Percentiles rank a stretch among this genome's conserved stretches.
Conservation (phyloP, 2,888 invertebrate species). For the Polyommatus icarus region DNA sequence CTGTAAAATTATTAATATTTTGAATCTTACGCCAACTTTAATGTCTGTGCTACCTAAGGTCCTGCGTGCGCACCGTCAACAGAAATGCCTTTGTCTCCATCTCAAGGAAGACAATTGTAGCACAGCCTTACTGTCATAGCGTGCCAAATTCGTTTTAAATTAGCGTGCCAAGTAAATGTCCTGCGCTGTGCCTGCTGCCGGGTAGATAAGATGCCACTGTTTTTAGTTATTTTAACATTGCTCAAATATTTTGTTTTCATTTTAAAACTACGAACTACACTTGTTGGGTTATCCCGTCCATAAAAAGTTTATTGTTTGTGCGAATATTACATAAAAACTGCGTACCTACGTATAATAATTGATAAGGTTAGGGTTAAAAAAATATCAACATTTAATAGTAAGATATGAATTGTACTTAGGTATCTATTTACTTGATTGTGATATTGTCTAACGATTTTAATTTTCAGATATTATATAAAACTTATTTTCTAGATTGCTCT, state of each 20-base stretch:
- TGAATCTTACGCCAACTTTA: background rate
- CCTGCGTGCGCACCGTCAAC: background rate
- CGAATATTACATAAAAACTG: background rate
- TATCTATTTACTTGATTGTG: background rate
- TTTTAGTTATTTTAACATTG: background rate
- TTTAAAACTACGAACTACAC: slow-evolving; percentile 38
- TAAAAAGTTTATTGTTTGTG: slow-evolving; percentile 22
- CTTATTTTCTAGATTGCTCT: background rate
- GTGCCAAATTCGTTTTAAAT: background rate
- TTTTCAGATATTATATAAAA: background rate
- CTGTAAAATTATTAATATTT: background rate
- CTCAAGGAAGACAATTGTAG: background rate
- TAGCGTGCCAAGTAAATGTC: background rate
- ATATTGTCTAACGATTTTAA: background rate
- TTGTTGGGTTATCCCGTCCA: slow-evolving; percentile 48
- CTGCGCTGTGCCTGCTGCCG: background rate
- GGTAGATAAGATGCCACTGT: background rate
- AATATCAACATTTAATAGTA: background rate
- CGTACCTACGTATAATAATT: background rate
- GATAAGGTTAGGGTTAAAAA: background rate
- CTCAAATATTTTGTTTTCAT: slow-evolving; percentile 33
- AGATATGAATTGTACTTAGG: background rate
- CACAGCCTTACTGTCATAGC: background rate
- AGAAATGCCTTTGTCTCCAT: background rate
- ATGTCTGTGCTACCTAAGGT: background rate